phyloP scores from a whole-genome alignment of 2,113 vertebrate species.

The Heptranchias perlo region DNA sequence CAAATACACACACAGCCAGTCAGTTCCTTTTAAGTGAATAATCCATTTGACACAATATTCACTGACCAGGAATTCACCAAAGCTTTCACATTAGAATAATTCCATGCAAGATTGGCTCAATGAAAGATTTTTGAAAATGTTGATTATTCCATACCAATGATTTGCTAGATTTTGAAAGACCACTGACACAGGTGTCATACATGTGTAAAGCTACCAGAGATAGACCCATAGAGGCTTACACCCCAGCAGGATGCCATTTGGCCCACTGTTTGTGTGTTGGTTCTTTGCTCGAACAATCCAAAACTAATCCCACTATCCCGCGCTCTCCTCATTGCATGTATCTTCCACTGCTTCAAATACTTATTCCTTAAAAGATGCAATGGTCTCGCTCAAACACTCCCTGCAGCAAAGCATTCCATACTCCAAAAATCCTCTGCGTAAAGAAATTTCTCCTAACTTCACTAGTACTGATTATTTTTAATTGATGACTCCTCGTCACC shows the following conservation, averaged over 20 bases:
- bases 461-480: too few species aligned
- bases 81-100: not conserved
- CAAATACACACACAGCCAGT: not conserved
- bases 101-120: too few species aligned
- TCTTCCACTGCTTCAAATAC: not conserved
- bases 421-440: not conserved
- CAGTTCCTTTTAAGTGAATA: not conserved
- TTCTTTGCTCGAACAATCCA: not conserved
- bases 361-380: not conserved
- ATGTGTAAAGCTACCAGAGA: not conserved
- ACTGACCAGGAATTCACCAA: not conserved
- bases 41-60: not conserved
- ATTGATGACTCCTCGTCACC: too few species aligned
- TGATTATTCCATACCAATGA: not conserved
- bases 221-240: not conserved
- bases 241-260: not conserved
- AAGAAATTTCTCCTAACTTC: not conserved
- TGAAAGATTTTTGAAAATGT: not conserved
- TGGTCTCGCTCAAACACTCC: not conserved
- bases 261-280: not conserved
- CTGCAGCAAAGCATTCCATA: not conserved
- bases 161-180: not conserved
- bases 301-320: not conserved
- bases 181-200: too few species aligned
- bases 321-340: not conserved